A percentile compares a stretch with the other conserved stretches of the same genome.
phyloP scores from a whole-genome alignment of 2,888 invertebrate species.

The Pristionchus maxplancki region DNA sequence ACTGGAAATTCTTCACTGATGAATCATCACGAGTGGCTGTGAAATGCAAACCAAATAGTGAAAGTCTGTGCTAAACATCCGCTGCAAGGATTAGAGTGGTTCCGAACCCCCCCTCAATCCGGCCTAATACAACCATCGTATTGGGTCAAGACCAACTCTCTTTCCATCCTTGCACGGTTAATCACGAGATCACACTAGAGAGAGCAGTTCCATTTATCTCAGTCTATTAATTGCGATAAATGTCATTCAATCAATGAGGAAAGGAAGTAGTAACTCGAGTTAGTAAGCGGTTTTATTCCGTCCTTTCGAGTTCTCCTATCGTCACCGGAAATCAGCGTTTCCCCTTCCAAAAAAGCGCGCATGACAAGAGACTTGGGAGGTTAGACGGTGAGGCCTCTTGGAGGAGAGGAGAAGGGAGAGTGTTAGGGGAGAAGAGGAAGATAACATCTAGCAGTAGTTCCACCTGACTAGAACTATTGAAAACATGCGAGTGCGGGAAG shows the following conservation, averaged over 20 bases:
- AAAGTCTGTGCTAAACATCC: not conserved
- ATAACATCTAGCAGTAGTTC: not conserved
- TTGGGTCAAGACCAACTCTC: conserved; percentile 34
- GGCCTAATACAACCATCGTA: not conserved
- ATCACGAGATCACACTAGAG: not conserved
- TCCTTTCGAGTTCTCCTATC: not conserved
- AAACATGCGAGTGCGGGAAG: not conserved
- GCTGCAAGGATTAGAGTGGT: not conserved
- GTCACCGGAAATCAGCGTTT: not conserved
- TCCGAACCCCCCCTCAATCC: not conserved
- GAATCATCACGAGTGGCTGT: not conserved
- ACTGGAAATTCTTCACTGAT: not conserved
- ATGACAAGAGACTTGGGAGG: not conserved
- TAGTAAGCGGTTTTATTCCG: not conserved
- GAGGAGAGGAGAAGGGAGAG: not conserved
- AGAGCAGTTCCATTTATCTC: not conserved
- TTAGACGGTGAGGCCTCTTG: not conserved
- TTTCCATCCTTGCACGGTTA: not conserved
- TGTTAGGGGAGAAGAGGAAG: not conserved
- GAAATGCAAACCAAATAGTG: not conserved
- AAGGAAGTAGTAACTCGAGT: not conserved
- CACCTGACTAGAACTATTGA: not conserved
- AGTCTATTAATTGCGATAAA: too few species aligned
- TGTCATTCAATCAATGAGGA: not conserved
- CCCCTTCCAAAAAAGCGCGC: not conserved